Evolutionary conservation across 2,797 vertebrate species (phyloP).

Genomic region (Bryconaethiops microstoma): DNA sequence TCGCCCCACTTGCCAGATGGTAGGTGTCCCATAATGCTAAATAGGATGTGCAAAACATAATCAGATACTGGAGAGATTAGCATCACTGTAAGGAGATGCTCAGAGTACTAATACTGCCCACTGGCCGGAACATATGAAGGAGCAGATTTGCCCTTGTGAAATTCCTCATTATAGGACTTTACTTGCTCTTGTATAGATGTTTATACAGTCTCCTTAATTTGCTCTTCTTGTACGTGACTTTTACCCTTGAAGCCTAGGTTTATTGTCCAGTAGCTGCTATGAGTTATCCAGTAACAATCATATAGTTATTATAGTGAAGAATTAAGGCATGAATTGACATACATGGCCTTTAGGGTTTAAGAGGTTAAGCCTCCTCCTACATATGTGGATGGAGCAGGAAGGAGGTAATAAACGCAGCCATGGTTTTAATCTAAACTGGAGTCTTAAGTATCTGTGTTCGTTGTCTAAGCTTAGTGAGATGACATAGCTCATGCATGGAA

Average conservation of each 20-base stretch:
- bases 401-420: neutral
- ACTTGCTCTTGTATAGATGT: neutral
- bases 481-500: too few species aligned
- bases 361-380: neutral
- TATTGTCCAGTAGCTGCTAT: neutral
- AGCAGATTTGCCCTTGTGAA: slow-evolving; percentile 3
- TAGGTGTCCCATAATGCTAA: slow-evolving; percentile 39
- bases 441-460: neutral
- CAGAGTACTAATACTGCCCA: neutral
- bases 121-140: neutral
- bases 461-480: neutral
- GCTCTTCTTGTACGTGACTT: neutral
- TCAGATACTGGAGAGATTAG: slow-evolving; percentile 38
- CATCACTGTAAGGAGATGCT: slow-evolving; percentile 4
- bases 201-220: neutral
- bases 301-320: neutral
- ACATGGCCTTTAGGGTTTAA: neutral
- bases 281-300: neutral
- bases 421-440: neutral
- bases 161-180: neutral
- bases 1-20: slow-evolving; percentile 24
- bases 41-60: slow-evolving; percentile 26
- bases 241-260: neutral
- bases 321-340: neutral
- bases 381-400: neutral